These are phyloP conservation scores for Drosophila lini DNA, from an alignment of 1,140 invertebrate genomes.

Conservation along the genomic window DNA sequence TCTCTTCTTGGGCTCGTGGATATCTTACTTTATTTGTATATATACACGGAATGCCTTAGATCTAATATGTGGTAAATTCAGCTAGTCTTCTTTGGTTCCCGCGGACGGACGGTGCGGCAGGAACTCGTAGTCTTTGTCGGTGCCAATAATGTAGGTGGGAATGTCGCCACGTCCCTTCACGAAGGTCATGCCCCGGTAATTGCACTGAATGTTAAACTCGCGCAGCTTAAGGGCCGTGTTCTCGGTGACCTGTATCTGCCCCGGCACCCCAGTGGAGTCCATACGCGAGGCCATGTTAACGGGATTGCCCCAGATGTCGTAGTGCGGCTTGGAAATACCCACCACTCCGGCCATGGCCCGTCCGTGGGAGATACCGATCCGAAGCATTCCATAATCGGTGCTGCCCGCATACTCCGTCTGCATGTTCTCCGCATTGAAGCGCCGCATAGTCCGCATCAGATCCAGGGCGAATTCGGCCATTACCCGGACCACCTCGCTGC, in stretches of 20 bases:
- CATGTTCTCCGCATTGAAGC: constrained; percentile 80
- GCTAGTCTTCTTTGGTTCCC: constrained; percentile 20
- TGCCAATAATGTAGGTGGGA: constrained; percentile 90
- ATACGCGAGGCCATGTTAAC: constrained; percentile 97
- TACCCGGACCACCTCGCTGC: constrained; percentile 85
- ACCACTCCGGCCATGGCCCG: constrained; percentile 96
- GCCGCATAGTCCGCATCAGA: constrained; percentile 75
- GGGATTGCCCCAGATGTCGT: constrained; percentile 96
- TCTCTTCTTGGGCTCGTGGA: background rate
- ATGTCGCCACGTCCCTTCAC: constrained; percentile 92
- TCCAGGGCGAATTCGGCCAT: constrained; percentile 87
- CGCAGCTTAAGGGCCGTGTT: constrained; percentile 89
- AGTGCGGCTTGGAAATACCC: constrained; percentile 93
- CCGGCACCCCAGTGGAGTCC: constrained; percentile 92
- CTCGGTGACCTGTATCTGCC: constrained; percentile 92
- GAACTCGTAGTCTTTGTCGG: constrained; percentile 87
- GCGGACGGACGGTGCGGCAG: constrained; percentile 53
- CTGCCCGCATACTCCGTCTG: constrained; percentile 85
- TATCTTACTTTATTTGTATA: constrained; percentile 8
- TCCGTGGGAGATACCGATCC: constrained; percentile 91
- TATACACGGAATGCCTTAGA: constrained; percentile 21
- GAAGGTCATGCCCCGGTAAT: constrained; percentile 88
- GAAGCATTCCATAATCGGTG: constrained; percentile 85
- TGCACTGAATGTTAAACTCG: constrained; percentile 88
- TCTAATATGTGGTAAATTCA: constrained; percentile 41